These are phyloP conservation scores for Bufo gargarizans DNA, from an alignment of 2,113 vertebrate genomes.

Conservation along the genomic window DNA sequence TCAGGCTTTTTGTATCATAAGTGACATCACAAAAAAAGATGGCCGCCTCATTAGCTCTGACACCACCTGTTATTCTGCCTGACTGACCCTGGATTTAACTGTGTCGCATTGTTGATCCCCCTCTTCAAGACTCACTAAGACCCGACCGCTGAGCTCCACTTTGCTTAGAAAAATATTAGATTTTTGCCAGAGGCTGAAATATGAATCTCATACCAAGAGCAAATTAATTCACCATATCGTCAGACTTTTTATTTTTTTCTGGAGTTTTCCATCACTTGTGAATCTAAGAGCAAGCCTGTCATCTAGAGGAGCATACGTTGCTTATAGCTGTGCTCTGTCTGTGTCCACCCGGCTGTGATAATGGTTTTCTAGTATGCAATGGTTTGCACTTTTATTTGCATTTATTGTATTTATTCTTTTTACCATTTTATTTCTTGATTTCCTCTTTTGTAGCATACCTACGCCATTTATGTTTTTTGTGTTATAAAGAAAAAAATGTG, in stretches of 20 bases:
- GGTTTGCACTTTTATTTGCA: too few species aligned
- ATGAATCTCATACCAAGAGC: conserved; percentile 44
- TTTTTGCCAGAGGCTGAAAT: conserved; percentile 53
- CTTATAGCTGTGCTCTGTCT: not conserved
- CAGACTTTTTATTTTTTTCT: conserved; percentile 32
- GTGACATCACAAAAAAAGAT: conserved; percentile 36
- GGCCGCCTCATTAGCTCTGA: conserved; percentile 16
- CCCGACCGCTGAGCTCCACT: conserved; percentile 15
- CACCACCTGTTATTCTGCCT: conserved; percentile 46
- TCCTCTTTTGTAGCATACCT: too few species aligned
- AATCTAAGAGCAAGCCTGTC: conserved; percentile 18
- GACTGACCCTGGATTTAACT: conserved; percentile 32
- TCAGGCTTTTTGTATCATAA: not conserved
- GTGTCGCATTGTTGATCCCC: conserved; percentile 34
- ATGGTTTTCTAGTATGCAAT: not conserved
- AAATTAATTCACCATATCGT: conserved; percentile 57
- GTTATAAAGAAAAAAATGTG: too few species aligned
- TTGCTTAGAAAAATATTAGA: conserved; percentile 54
- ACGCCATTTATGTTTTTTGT: too few species aligned
- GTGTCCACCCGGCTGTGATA: not conserved
- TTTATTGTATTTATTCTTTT: too few species aligned
- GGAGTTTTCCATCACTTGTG: not conserved
- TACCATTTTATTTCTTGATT: too few species aligned
- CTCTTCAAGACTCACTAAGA: conserved; percentile 3
- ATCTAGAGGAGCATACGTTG: not conserved